Conservation (phyloP, 2,888 invertebrate genomes). For the Chymomyza fuscimana region DNA sequence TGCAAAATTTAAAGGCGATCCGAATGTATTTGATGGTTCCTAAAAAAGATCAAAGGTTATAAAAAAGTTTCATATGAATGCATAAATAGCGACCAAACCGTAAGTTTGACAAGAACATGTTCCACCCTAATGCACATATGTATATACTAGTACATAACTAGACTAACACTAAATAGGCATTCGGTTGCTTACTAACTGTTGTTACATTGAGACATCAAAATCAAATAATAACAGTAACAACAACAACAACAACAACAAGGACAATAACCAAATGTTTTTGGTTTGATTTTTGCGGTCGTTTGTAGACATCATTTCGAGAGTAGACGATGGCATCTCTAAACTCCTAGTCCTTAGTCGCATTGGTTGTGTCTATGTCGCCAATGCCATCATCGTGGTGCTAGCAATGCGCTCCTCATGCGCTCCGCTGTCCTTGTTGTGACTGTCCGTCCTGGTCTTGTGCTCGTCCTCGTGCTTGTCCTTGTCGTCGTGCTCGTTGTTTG, state of each 20-base stretch:
- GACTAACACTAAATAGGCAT: not conserved
- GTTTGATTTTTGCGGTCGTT: conserved; percentile 28
- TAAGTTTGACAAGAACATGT: too few relatives aligned
- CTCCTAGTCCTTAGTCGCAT: not conserved
- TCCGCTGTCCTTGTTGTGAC: not conserved
- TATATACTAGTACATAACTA: not conserved
- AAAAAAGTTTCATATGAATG: too few relatives aligned
- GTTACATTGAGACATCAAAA: not conserved
- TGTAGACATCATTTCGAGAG: conserved; percentile 11
- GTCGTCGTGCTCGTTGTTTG: not conserved
- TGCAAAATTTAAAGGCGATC: too few relatives aligned
- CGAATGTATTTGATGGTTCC: too few relatives aligned
- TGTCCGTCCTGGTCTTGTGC: conserved; percentile 13
- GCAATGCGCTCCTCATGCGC: conserved; percentile 12
- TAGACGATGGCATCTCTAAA: not conserved
- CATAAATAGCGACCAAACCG: too few relatives aligned
- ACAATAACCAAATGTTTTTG: conserved; percentile 19
- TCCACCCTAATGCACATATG: too few relatives aligned
- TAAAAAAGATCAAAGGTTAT: too few relatives aligned
- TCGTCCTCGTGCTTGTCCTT: not conserved
- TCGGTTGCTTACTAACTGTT: not conserved
- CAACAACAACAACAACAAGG: not conserved
- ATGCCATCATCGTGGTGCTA: not conserved
- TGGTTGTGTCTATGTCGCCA: conserved; percentile 1
- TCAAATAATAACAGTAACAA: not conserved